Base-by-base conservation (phyloP, 92 coral and sea anemone species). In the Siderastrea radians region DNA sequence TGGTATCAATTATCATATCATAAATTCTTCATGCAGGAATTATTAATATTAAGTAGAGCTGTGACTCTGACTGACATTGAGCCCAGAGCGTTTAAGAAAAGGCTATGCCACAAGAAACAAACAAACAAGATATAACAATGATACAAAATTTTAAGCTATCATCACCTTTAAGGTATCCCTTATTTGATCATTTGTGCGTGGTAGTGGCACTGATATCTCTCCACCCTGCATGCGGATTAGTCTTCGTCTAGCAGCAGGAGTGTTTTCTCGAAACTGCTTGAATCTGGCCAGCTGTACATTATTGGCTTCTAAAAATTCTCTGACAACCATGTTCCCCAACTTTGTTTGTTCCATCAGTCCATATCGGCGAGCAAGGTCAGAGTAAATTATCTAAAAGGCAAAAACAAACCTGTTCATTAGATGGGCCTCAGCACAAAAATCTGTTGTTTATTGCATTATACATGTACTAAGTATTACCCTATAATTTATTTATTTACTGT, bases 161-260 rank as follows among this genome's bases (percentile, higher is more conserved):
- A 26, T 90, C 60, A 67, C 84, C 84, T 26, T 80, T 65, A 68
- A 67, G 9, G 88, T 82, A 14, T 88, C 80, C 74, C 88, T 88
- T 75, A 82, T 26, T 58, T 88, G 83, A 58, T 88, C 78, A 57
- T 88, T 88, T 75, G 78, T 82, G 63, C 91, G 46, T 66, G 91
- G 88, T 13, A 52, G 54, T 50, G 79, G 83, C 12, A 82, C 70
- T 53, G 84, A 81, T 2, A 82, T 75, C 78, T 66, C 84, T 65
- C 82, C 91, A 61, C 87, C 91, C 47, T 82, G 83, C 92, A 82
- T 82, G 66, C 66, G 62, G 16, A 46, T 51, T 12, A 88, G 67
- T 63, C 79, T 72, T 16, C 74, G 79, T 82, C 88, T 82, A 6
- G 87, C 83, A 17, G 78, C 51, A 12, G 92, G 84, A 19, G 48